phyloP scores from a whole-genome alignment of 1,140 invertebrate species.

The Polypedilum pembai region DNA sequence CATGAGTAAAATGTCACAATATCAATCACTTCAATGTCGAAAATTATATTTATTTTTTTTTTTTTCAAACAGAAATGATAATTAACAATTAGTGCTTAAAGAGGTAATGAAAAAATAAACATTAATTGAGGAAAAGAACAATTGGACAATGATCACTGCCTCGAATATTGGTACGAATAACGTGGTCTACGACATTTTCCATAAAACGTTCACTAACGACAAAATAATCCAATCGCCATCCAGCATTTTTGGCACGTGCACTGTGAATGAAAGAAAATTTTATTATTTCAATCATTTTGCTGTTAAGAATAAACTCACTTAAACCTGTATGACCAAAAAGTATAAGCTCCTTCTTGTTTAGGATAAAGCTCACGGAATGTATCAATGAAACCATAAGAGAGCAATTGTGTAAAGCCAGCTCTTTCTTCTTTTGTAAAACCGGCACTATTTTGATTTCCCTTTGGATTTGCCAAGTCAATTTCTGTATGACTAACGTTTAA shows the following conservation, averaged over 20 bases:
- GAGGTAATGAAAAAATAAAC: background rate
- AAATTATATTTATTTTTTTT: too few relatives aligned
- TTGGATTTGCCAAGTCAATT: slow-evolving; percentile 93
- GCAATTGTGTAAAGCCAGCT: slow-evolving; percentile 77
- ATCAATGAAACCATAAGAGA: slow-evolving; percentile 76
- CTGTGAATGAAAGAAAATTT: slow-evolving; percentile 34
- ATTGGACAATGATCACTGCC: slow-evolving; percentile 89
- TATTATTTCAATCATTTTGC: background rate
- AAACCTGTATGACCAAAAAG: slow-evolving; percentile 89
- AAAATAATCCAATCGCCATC: slow-evolving; percentile 96
- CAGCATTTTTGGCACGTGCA: slow-evolving; percentile 76
- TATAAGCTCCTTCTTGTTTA: slow-evolving; percentile 73
- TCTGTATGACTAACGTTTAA: slow-evolving; percentile 95
- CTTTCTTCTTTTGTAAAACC: slow-evolving; percentile 94
- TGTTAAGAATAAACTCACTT: slow-evolving; percentile 47
- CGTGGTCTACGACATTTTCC: slow-evolving; percentile 69
- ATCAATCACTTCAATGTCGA: too few relatives aligned
- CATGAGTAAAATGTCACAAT: too few relatives aligned
- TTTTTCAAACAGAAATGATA: background rate
- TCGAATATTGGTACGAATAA: slow-evolving; percentile 62
- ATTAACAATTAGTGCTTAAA: background rate
- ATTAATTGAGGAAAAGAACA: slow-evolving; percentile 52
- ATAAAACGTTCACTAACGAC: slow-evolving; percentile 74
- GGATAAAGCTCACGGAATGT: slow-evolving; percentile 85
- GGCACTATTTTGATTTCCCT: slow-evolving; percentile 84